Conservation (phyloP, 2,797 vertebrate species). For the Gobio occitaniae region DNA sequence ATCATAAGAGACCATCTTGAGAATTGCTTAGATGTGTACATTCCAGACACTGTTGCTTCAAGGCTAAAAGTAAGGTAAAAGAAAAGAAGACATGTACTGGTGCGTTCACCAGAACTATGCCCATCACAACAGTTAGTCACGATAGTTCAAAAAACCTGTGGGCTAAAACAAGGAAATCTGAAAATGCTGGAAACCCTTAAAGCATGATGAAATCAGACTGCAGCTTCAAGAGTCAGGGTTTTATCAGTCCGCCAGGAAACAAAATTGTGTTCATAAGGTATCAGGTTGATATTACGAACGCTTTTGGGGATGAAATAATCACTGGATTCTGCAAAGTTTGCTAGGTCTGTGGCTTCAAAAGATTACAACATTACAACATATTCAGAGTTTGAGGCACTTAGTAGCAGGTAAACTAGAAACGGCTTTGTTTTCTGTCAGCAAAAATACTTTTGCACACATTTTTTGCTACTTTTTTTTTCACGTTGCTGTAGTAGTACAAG, state of each 20-base stretch:
- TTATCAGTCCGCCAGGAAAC: conserved; percentile 14
- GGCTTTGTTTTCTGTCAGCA: neutral
- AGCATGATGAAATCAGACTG: conserved; percentile 12
- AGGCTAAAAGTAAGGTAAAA: conserved; percentile 15
- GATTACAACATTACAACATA: neutral
- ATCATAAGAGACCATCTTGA: conserved; percentile 48
- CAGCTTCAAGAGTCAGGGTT: conserved; percentile 15
- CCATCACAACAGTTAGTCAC: conserved; percentile 13
- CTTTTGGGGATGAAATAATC: conserved; percentile 21
- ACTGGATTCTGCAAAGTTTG: neutral
- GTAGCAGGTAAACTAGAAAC: neutral
- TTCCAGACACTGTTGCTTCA: conserved; percentile 22
- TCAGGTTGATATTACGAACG: conserved; percentile 4
- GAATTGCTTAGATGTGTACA: conserved; percentile 31
- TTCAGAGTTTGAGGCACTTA: conserved; percentile 5
- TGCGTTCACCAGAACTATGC: neutral
- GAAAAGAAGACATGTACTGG: neutral
- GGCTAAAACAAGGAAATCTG: conserved; percentile 17
- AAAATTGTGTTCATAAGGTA: conserved; percentile 22
- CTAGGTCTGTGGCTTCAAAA: neutral
- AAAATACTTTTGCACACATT: neutral
- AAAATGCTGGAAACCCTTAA: conserved; percentile 7
- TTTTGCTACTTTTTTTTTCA: neutral
- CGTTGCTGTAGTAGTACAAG: neutral
- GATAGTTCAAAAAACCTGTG: conserved; percentile 2